Evolutionary conservation across 1,140 invertebrate genomes (phyloP), one percentile per base, ranked within the genome.

Genomic region (Zaprionus vittiger): DNA sequence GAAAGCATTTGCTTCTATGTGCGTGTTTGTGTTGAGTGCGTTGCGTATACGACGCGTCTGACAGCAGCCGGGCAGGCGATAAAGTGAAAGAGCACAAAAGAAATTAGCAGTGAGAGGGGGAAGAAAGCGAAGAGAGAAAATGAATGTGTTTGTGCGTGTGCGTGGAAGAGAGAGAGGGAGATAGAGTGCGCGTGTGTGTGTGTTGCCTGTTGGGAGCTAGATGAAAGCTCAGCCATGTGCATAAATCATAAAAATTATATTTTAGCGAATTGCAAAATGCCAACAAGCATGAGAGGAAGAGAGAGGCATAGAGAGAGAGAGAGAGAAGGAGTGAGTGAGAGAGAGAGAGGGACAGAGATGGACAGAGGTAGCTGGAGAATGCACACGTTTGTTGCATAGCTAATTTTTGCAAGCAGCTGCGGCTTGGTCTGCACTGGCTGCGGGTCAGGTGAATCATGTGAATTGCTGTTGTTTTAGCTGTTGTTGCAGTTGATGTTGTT

Each of bases 211-310:
- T n/a, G 57, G 49, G 65, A 74, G 65, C 41, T 62, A 26, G 38
- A 24, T 52, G 57, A 59, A 78, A 56, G 61, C 63, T 54, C 52
- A 80, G 44, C 47, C 77, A 70, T 73, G 73, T 66, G 65, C 22
- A 73, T 83, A 74, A 83, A 56, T 44, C 64, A 64, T 66, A 61
- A 55, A 76, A 55, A 71, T 54, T 62, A 76, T 75, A 64, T 71
- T 70, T 70, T 64, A 63, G 52, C 57, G 60, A 70, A 70, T 62
- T 61, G 71, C 71, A 59, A 68, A 67, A 68, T 63, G 60, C 59
- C 59, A 54, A 17, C 65, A 69, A 34, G 34, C 5, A 28, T 14
- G 0, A 52, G 11, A 44, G 7, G 5, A 7, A 41, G 15, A 15
- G 1, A 44, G 22, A 26, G 34, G 22, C 5, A 49, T 0, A 38